Evolutionary conservation across 2,888 invertebrate species (phyloP), one percentile per base, ranked within the genome.

Genomic region (Napeogenes inachia): DNA sequence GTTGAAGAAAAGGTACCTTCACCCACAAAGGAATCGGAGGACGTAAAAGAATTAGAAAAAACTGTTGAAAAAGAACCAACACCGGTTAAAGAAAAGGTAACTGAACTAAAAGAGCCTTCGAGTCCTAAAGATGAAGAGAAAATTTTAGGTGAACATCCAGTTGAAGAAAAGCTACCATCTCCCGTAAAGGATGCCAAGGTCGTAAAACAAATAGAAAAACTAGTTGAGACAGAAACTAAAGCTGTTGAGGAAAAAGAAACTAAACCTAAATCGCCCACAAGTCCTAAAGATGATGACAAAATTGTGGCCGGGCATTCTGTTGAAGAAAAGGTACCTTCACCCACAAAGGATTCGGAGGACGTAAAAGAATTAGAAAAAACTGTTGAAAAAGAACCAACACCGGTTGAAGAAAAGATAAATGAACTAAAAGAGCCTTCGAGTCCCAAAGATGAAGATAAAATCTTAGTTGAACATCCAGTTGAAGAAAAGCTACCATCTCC

Each of bases 381-480:
- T 13, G 59, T 58, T 38, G 69, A 54, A 13, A 64, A 69, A 35
- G 64, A 32, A 12, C 67, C 57, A 13, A 67, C 66, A 32, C 65
- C 70, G 32, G 60, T 62, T 0, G 56, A 65, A 4, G 6, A 35
- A 50, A 67, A 69, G n/a, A 56, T 8, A 4, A 57, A 57, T 35
- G 35, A 35, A 35, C 35, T 6, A 4, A 6, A 57, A n/a, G 13
- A 46, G n/a, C 5, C 21, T 30, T 13, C 55, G 13, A 0, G 8
- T n/a, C 3, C 53, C 67, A 4, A 32, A 38, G 0, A 61, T 58
- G 21, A 53, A 56, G 4, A 45, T 8, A 21, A 30, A 45, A 56
- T 46, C 46, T 3, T 5, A 13, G 5, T 1, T 5, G 46, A 46
- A n/a, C 5, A 13, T 5, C 46, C 13, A 13, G n/a, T 46, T n/a